Evolutionary conservation across 2,888 invertebrate genomes (phyloP), one percentile per base, ranked within the genome.

Genomic region (Lagria hirta): DNA sequence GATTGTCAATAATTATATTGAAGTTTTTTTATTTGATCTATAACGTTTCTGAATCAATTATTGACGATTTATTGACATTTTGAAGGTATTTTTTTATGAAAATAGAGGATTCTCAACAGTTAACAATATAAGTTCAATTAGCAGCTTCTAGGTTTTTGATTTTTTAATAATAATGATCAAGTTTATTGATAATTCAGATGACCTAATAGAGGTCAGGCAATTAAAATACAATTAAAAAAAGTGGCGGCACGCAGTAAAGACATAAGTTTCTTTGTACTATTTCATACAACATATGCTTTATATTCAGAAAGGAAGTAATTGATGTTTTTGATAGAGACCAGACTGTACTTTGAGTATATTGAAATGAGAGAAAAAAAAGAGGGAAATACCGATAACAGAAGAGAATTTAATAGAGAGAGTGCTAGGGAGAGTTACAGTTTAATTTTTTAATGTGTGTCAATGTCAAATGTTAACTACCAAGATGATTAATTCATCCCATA

Each of bases 251-350:
- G 13, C 16, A 27, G 21, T 12, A 16, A 35, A 47, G 33, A 42
- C 46, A 37, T 13, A 28, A 42, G 33, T 33, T 41, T 38, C 44
- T 47, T 47, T 48, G 45, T 48, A 41, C 35, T 35, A 47, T 38
- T 45, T 41, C 38, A 54, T 55, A 58, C 53, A 62, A 60, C 59
- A 60, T 49, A 54, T 51, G 59, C 57, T 54, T 60, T 60, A 55
- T 61, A 54, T 58, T 55, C 49, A 40, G 50, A 57, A 54, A 60
- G 59, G 61, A 61, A 59, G 51, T 51, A 38, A 55, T 55, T 51
- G 54, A 54, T 49, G 49, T 48, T 45, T 51, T 47, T 34, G 45
- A 43, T 47, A 42, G 26, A 30, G 38, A 42, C 17, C 42, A 47
- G 36, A 36, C 46, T 34, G 34, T 34, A 38, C 27, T 41, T 35